Evolutionary conservation across 2,797 vertebrate genomes (phyloP), one percentile per base, ranked within the genome.

Genomic region (Etheostoma nigrum): DNA sequence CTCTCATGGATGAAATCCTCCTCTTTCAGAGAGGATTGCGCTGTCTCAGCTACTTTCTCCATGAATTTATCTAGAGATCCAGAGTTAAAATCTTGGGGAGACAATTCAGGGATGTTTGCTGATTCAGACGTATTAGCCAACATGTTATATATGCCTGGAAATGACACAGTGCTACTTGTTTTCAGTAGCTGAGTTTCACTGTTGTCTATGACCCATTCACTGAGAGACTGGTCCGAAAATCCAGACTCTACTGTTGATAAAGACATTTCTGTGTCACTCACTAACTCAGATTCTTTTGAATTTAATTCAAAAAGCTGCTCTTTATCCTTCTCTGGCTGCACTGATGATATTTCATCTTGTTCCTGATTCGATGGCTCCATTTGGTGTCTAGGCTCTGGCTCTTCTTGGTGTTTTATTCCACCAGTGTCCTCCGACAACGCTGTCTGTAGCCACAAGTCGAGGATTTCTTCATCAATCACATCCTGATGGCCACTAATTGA

Each of bases 401-500:
- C 19, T 6, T 81, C 59, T 55, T 81, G 42, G 57, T 58, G 54
- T 57, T 73, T 63, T 4, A 23, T 14, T 14, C 4, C 60, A 36
- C 59, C 66, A 15, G 40, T 14, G 9, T 86, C 82, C 13, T 84
- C 60, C 63, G 76, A 72, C 47, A 72, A 47, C 0, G 72, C 78
- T 0, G 79, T 25, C 64, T 89, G 51, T 23, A 89, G 71, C 90
- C 89, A 88, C 77, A 88, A 74, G 64, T 92, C 88, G 10, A 89
- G 85, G 52, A 84, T 82, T 47, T 92, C 89, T 27, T 92, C 89
- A 36, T 86, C 83, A n/a, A 88, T 89, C 25, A 82, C 76, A 23
- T 86, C 76, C 47, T 57, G 60, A 61, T 8, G 8, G 72, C 21
- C 65, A 57, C 5, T 40, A 25, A 25, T 21, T 12, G 52, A 44